Conservation (phyloP, 2,113 vertebrate species). For the Gobius niger region DNA sequence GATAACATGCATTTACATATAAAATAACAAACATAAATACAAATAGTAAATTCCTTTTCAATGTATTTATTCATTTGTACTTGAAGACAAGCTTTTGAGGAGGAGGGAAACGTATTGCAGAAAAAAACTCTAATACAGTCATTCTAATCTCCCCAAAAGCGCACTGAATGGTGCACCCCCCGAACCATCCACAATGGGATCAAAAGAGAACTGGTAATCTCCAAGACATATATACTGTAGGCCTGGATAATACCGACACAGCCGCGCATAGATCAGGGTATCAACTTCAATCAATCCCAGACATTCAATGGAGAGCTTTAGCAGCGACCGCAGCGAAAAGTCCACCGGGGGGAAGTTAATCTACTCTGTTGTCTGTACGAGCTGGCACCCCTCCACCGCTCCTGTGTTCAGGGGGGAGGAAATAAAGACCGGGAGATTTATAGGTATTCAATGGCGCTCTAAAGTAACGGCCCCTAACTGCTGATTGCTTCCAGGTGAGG, state of each 20-base stretch:
- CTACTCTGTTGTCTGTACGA: constrained; percentile 28
- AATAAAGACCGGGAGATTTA: constrained; percentile 43
- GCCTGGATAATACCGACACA: background rate
- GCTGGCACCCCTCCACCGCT: constrained; percentile 28
- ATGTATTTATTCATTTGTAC: too few species aligned
- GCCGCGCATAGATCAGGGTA: constrained; percentile 22
- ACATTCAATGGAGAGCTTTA: constrained; percentile 40
- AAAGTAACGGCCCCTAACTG: constrained; percentile 26
- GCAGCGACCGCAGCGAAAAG: constrained; percentile 16
- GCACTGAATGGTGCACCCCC: background rate
- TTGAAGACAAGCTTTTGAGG: too few species aligned
- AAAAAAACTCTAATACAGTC: too few species aligned
- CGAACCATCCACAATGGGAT: constrained; percentile 1
- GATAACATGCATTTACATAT: too few species aligned
- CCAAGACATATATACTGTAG: background rate
- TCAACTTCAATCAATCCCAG: constrained; percentile 38
- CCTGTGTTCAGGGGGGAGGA: constrained; percentile 27
- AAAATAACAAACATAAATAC: too few species aligned
- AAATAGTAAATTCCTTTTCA: too few species aligned
- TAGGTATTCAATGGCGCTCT: constrained; percentile 55
- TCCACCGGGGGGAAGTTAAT: constrained; percentile 45
- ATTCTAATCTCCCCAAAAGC: background rate
- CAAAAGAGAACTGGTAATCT: background rate
- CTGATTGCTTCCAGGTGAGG: constrained; percentile 54
- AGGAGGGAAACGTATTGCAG: too few species aligned